Base-by-base conservation (phyloP, 2,888 invertebrate genomes). In the Smittia sp. region DNA sequence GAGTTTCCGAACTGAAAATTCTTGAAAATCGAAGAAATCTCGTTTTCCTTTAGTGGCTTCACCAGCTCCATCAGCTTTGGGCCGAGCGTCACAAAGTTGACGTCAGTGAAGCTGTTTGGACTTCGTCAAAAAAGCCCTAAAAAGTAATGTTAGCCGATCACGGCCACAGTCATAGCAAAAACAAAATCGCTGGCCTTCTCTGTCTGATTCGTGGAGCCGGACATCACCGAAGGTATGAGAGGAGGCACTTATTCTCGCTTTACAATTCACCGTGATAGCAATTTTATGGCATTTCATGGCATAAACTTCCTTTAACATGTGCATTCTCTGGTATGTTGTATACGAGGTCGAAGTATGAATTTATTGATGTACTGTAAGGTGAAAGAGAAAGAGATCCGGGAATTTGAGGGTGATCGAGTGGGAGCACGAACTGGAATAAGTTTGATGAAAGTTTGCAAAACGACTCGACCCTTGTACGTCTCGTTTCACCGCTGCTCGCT, bases 281-380 rank as follows among this genome's bases (percentile, higher is more conserved):
- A 63, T 63, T 63, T 63, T 63, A 27, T 63, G 22, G 27, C 54
- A 32, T n/a, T n/a, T n/a, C n/a, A n/a, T n/a, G 15, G 18, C 20
- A 68, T 41, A 72, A 52, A 62, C 72, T 72, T 72, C 72, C 72
- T 69, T 52, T 25, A 69, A 69, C 54, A 69, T 72, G 72, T 72
- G 72, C 58, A 72, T 20, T 72, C 52, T 70, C 69, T 27, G 72
- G 72, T 72, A 32, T 20, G 20, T 38, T 18, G 39, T 66, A n/a
- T 20, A 39, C n/a, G 39, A 25, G 13, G 39, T 39, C 24, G 25
- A 3, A 66, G 66, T 15, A 25, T 20, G 65, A 32, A 65, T 27
- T 27, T 25, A 25, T 65, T 65, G 20, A 58, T 58, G 58, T 58
- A 22, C 58, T 46, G 58, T 13, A n/a, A 46, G 46, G 18, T 58